A percentile compares a stretch with the other conserved stretches of the same genome.
Conservation (phyloP, 2,113 vertebrate genomes). For the Piaya cayana region DNA sequence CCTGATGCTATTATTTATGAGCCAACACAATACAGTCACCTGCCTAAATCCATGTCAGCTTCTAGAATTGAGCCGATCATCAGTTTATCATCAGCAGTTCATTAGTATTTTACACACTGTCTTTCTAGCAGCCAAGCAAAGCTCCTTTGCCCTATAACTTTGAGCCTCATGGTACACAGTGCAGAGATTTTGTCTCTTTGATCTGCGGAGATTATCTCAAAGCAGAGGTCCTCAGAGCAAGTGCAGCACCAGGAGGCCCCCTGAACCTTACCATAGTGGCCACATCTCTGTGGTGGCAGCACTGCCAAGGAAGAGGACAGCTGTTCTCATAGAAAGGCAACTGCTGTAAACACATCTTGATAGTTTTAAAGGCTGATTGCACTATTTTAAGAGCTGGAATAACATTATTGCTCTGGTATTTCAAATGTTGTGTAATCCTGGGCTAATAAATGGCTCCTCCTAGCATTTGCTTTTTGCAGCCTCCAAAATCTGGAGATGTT, state of each 20-base stretch:
- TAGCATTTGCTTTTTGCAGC: background rate
- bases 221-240: background rate
- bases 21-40: background rate
- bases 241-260: background rate
- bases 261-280: background rate
- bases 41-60: background rate
- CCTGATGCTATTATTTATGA: background rate
- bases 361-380: background rate
- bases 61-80: background rate
- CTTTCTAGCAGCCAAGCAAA: background rate
- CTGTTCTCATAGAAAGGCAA: background rate
- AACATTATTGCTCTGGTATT: background rate
- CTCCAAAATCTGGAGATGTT: background rate
- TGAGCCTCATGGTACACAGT: background rate
- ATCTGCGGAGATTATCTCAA: background rate
- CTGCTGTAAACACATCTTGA: accelerated
- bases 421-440: background rate
- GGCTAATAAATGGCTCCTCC: background rate
- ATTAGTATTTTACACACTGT: background rate
- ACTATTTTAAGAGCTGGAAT: constrained; percentile 13
- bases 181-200: background rate
- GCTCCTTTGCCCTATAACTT: background rate
- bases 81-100: background rate
- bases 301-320: background rate
- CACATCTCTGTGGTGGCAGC: background rate